phyloP scores from a whole-genome alignment of 2,113 vertebrate genomes.

The Mastomys natalensis region DNA sequence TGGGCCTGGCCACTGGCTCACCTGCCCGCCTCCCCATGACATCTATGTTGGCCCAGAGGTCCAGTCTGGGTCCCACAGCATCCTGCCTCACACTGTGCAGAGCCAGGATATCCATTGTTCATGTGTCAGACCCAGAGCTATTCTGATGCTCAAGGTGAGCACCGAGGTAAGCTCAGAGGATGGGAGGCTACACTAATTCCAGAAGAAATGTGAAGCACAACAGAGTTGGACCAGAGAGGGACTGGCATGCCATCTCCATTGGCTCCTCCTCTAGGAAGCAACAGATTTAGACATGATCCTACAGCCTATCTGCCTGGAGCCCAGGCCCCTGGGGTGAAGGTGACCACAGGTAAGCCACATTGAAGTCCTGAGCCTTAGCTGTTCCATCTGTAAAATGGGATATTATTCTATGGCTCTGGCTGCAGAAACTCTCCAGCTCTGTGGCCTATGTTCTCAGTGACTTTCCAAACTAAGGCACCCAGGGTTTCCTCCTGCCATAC shows the following conservation, averaged over 20 bases:
- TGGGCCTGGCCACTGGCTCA: slow-evolving; percentile 58
- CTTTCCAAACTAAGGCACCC: not conserved
- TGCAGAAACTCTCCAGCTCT: not conserved
- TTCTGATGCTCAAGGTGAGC: not conserved
- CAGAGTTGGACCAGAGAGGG: not conserved
- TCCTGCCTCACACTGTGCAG: not conserved
- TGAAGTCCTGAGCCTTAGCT: not conserved
- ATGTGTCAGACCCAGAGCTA: slow-evolving; percentile 38
- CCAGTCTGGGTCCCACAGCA: not conserved
- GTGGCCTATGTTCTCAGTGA: not conserved
- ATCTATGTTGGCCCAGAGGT: not conserved
- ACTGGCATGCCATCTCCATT: not conserved
- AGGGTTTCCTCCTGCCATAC: not conserved
- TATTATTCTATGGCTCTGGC: not conserved
- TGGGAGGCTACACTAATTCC: not conserved
- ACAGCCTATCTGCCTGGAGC: not conserved
- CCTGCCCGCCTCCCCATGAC: not conserved
- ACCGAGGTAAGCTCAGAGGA: not conserved
- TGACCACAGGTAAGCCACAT: not conserved
- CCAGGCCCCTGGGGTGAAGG: not conserved
- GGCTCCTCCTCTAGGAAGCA: not conserved
- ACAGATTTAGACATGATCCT: not conserved
- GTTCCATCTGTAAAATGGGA: not conserved
- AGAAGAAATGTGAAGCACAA: not conserved
- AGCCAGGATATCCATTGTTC: not conserved